These are phyloP conservation scores for Julus scandinavius DNA, from an alignment of 2,888 invertebrate genomes.

Conservation along the genomic window DNA sequence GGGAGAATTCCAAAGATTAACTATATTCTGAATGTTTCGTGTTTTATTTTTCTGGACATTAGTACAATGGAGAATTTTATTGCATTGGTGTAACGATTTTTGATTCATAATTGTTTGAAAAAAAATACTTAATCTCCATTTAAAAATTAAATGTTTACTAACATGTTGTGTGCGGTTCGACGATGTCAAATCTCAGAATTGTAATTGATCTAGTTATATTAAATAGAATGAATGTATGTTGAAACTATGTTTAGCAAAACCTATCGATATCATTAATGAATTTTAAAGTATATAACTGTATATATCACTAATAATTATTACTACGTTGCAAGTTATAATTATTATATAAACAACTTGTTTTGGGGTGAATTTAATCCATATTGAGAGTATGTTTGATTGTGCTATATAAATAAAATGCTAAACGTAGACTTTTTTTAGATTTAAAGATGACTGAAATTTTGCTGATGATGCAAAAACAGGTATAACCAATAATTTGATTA, in stretches of 20 bases:
- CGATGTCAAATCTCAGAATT: not conserved
- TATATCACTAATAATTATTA: not conserved
- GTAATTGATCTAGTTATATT: not conserved
- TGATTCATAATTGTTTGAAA: not conserved
- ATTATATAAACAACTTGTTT: not conserved
- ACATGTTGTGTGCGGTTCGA: constrained; percentile 29
- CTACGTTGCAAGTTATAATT: constrained; percentile 18
- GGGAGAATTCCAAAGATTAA: not conserved
- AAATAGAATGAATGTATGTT: constrained; percentile 37
- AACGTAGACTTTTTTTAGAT: not conserved
- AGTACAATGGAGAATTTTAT: not conserved
- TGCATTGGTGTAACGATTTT: not conserved
- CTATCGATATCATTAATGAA: not conserved
- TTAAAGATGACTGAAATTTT: not conserved
- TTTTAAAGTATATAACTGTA: constrained; percentile 37
- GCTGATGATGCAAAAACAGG: not conserved
- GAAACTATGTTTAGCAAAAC: constrained; percentile 17
- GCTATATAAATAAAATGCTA: not conserved
- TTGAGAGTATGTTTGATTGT: not conserved
- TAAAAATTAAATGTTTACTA: not conserved
- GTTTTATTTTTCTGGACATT: not conserved
- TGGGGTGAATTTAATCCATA: not conserved
- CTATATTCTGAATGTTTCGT: not conserved
- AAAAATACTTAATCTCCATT: not conserved
- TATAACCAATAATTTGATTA: not conserved